Evolutionary conservation across 2,888 invertebrate species (phyloP).

Genomic region (Agapetus fuscipes): DNA sequence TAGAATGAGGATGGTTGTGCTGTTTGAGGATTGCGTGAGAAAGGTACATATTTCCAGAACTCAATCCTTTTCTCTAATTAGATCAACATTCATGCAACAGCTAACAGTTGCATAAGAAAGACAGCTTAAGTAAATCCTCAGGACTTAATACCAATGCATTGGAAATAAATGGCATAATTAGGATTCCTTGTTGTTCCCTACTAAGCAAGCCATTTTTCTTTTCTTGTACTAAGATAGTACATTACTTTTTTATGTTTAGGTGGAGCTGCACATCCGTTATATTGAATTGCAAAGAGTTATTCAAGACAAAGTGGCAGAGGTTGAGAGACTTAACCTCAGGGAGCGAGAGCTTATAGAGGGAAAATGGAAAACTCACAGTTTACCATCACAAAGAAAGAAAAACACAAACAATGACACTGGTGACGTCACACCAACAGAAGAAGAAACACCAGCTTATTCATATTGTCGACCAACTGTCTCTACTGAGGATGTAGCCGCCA

Average conservation of each 20-base stretch:
- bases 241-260: constrained; percentile 32
- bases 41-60: constrained; percentile 58
- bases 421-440: constrained; percentile 31
- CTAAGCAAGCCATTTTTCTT: too few relatives aligned
- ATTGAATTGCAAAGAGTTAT: constrained; percentile 79
- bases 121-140: too few relatives aligned
- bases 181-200: too few relatives aligned
- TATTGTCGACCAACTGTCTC: constrained; percentile 73
- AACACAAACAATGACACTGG: constrained; percentile 43
- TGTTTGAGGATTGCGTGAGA: constrained; percentile 92
- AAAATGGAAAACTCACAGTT: constrained; percentile 83
- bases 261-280: constrained; percentile 87
- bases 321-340: constrained; percentile 70
- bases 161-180: too few relatives aligned
- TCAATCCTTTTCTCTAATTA: too few relatives aligned
- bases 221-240: too few relatives aligned
- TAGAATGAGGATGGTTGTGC: constrained; percentile 90
- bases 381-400: constrained; percentile 76
- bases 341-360: constrained; percentile 77
- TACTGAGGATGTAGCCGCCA: constrained; percentile 64
- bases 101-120: too few relatives aligned
- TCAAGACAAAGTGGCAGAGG: constrained; percentile 74
- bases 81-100: too few relatives aligned
- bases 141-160: too few relatives aligned
- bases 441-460: constrained; percentile 42